A percentile compares a stretch with the other conserved stretches of the same genome.
Evolutionary conservation across 2,113 vertebrate genomes (phyloP).

Genomic region (Phalacrocorax aristotelis): DNA sequence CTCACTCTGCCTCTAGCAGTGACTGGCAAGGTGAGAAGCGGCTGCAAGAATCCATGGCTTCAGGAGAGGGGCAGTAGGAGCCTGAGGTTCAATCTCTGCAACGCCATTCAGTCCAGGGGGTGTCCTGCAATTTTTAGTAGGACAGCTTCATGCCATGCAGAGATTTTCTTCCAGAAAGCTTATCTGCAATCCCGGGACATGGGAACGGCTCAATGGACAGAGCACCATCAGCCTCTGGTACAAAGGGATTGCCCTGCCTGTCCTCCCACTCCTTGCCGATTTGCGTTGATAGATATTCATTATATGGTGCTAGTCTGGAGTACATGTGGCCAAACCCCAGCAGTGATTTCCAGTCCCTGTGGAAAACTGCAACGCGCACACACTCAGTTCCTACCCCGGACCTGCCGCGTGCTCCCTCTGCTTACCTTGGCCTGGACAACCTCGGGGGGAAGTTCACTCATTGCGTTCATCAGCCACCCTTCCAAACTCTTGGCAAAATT

Average conservation of each 20-base stretch:
- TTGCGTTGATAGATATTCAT: not conserved
- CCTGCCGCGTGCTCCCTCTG: too few relatives aligned
- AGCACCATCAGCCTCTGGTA: not conserved
- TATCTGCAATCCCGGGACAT: not conserved
- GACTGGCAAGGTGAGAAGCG: not conserved
- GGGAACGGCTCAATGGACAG: not conserved
- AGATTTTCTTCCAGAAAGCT: not conserved
- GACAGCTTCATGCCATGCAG: not conserved
- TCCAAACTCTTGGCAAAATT: constrained; percentile 99
- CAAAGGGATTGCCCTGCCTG: not conserved
- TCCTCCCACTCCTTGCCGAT: not conserved
- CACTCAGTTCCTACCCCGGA: not conserved
- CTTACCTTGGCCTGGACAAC: constrained; percentile 92
- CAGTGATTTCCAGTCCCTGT: too few relatives aligned
- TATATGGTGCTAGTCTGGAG: fast-evolving
- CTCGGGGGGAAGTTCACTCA: constrained; percentile 91
- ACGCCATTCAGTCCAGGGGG: not conserved
- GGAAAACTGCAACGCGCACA: not conserved
- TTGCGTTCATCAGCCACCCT: constrained; percentile 92
- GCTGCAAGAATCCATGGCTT: not conserved
- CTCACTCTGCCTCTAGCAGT: not conserved
- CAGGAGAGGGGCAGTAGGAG: not conserved
- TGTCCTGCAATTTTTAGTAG: not conserved
- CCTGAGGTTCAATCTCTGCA: not conserved
- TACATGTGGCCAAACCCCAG: not conserved